Base-by-base conservation (phyloP, 1,140 invertebrate species). In the Orchestia grillus region DNA sequence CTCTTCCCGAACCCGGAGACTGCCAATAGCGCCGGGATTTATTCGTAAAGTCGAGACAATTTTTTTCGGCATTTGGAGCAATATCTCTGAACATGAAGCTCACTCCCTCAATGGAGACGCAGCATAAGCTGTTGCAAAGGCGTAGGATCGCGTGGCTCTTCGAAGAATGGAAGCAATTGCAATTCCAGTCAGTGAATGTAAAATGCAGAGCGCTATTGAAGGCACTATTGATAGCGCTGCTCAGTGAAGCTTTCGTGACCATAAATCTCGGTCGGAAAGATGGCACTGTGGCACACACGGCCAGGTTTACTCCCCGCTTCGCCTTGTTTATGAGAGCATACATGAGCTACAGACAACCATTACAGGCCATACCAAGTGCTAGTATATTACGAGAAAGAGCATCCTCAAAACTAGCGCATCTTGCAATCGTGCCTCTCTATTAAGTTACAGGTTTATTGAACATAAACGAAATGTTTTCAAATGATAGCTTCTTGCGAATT, bases 41-140 rank as follows among this genome's bases (percentile, higher is more conserved):
- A 90, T 90, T 90, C 41, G 88, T 90, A 90, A 90, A 90, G 88
- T 90, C 88, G 88, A 90, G 88, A 90, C 88, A 15, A 90, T 90
- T 90, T 90, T 90, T 90, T 41, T 11, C 88, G n/a, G 88, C 88
- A 44, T 42, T 90, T 90, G 88, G 43, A 41, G 88, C 41, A 44
- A 90, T 90, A 90, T 90, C 88, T 90, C 41, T 4, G 88, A 90
- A 43, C 88, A 90, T 44, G 88, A 90, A 42, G n/a, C 41, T 23
- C 88, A 19, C 43, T 44, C 41, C 41, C 88, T 90, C 88, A 90
- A 90, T 8, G 88, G 36, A 41, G 41, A 42, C 88, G n/a, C 43
- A 36, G 41, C 88, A 90, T 41, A 41, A 90, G 88, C 88, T 16
- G n/a, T 44, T 42, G n/a, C 88, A 90, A 77, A 15, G 62, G 62